Conservation (phyloP, 2,888 invertebrate species). For the Ceratothoa steindachneri region DNA sequence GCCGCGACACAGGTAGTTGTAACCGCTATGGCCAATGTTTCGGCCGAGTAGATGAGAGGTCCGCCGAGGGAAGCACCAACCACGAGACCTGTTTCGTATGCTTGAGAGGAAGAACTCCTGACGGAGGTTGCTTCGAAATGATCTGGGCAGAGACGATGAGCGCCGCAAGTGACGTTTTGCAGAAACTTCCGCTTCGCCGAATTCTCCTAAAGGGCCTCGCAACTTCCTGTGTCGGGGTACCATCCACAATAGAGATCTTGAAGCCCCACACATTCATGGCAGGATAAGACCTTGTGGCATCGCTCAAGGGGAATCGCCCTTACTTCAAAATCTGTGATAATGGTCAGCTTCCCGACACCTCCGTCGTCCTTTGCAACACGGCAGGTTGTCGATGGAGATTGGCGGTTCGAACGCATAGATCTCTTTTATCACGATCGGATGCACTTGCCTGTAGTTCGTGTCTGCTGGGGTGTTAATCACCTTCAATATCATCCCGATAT, state of each 20-base stretch:
- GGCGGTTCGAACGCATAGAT: constrained; percentile 64
- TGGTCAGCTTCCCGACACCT: constrained; percentile 69
- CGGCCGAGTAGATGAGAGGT: constrained; percentile 67
- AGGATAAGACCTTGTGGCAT: constrained; percentile 54
- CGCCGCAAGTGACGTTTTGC: constrained; percentile 43
- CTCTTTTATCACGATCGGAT: constrained; percentile 76
- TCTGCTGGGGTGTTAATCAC: constrained; percentile 69
- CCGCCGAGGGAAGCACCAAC: constrained; percentile 41
- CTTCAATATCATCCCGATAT: constrained; percentile 87
- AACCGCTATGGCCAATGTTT: constrained; percentile 74
- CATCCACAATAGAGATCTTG: constrained; percentile 98
- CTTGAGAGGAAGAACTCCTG: too few species aligned
- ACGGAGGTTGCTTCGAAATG: too few species aligned
- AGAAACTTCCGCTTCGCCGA: constrained; percentile 19
- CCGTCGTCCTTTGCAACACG: constrained; percentile 55
- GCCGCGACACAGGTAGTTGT: constrained; percentile 75
- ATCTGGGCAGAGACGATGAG: constrained; percentile 38
- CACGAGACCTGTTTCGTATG: constrained; percentile 45
- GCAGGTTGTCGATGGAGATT: constrained; percentile 49
- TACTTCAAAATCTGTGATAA: constrained; percentile 62
- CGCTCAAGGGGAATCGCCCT: constrained; percentile 44
- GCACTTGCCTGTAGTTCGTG: constrained; percentile 53
- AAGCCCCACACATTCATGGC: constrained; percentile 78
- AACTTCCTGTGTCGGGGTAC: constrained; percentile 58
- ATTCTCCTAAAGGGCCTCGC: constrained; percentile 20